Conservation (phyloP, 2,797 vertebrate genomes). For the Propithecus deckenii region DNA sequence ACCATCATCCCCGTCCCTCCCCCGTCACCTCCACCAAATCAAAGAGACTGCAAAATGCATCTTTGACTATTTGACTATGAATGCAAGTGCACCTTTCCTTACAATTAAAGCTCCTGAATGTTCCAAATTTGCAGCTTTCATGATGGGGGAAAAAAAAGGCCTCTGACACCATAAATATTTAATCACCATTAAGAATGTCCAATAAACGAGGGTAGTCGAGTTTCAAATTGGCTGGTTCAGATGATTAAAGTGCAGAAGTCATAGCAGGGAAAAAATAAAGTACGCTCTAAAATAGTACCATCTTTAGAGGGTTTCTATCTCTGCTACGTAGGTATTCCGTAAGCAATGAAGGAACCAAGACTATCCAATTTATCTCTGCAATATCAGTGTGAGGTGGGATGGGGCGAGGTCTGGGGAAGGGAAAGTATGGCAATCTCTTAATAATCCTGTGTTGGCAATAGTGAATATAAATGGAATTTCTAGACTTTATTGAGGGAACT, state of each 20-base stretch:
- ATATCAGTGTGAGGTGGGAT: background rate
- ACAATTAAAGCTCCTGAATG: conserved; percentile 4
- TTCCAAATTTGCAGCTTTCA: conserved; percentile 60
- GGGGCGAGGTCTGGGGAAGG: background rate
- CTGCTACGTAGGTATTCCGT: background rate
- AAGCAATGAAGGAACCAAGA: background rate
- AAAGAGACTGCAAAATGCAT: background rate
- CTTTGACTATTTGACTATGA: background rate
- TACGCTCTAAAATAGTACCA: background rate
- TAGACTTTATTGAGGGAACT: background rate
- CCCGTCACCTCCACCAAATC: background rate
- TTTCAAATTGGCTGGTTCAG: conserved; percentile 52
- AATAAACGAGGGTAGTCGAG: conserved; percentile 29
- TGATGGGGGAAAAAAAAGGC: background rate
- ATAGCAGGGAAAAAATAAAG: conserved; percentile 53
- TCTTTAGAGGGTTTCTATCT: conserved; percentile 60
- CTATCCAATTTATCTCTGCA: background rate
- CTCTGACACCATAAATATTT: conserved; percentile 64
- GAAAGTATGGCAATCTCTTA: background rate
- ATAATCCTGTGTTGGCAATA: conserved; percentile 35
- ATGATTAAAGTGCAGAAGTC: conserved; percentile 53
- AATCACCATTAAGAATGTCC: conserved; percentile 64
- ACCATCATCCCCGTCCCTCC: fast-evolving
- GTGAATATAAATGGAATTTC: conserved; percentile 56
- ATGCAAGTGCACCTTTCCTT: background rate